These are phyloP conservation scores for Epinephelus moara DNA, from an alignment of 2,113 vertebrate species.

Conservation along the genomic window DNA sequence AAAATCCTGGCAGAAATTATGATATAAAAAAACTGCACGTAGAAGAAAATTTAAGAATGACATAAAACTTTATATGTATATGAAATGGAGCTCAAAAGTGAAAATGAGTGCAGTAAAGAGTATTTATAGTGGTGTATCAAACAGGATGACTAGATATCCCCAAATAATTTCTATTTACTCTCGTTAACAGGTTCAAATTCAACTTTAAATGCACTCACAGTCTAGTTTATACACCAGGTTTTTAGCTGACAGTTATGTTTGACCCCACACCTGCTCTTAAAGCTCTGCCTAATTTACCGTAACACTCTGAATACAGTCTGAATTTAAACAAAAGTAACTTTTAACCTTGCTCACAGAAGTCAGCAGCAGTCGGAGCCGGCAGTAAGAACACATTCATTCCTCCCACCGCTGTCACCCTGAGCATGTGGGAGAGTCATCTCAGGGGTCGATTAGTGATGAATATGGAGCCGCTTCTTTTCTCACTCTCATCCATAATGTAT, in stretches of 20 bases:
- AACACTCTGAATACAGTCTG: slow-evolving; percentile 4
- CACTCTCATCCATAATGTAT: slow-evolving; percentile 58
- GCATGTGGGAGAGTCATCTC: slow-evolving; percentile 33
- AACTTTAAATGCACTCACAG: neutral
- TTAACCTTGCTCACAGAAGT: slow-evolving; percentile 21
- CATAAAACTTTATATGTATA: too few relatives aligned
- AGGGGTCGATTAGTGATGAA: slow-evolving; percentile 48
- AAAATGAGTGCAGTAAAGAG: neutral
- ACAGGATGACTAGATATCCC: neutral
- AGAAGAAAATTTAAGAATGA: neutral
- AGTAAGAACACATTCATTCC: slow-evolving; percentile 15
- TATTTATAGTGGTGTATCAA: neutral
- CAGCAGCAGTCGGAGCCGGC: neutral
- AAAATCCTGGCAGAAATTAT: neutral
- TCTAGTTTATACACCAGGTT: neutral
- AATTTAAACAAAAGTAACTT: slow-evolving; percentile 11
- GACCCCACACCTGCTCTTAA: neutral
- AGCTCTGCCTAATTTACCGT: slow-evolving; percentile 7
- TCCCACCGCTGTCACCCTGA: slow-evolving; percentile 26
- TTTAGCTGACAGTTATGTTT: neutral
- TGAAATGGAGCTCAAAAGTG: neutral
- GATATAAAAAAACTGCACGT: neutral
- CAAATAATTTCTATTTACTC: neutral
- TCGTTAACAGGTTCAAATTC: neutral
- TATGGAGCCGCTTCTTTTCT: slow-evolving; percentile 23